phyloP scores from a whole-genome alignment of 2,888 invertebrate genomes.

The Nomada ruficornis region DNA sequence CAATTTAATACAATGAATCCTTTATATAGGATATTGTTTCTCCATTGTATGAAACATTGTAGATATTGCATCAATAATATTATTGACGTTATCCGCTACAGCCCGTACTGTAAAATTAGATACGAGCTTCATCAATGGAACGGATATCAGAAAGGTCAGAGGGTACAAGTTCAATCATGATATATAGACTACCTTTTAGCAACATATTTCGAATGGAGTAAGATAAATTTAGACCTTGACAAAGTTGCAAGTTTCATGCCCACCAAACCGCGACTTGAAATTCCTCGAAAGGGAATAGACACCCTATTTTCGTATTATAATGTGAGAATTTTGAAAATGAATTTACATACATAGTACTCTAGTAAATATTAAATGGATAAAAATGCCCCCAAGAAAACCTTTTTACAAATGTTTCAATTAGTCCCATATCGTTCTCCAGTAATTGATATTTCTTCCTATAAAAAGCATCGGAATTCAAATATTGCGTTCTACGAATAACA shows the following conservation, averaged over 20 bases:
- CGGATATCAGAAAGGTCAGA: slow-evolving; percentile 53
- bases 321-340: background rate
- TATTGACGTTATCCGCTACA: slow-evolving; percentile 12
- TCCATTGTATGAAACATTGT: background rate
- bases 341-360: background rate
- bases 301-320: too few species aligned
- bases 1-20: background rate
- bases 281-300: background rate
- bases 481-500: slow-evolving; percentile 46
- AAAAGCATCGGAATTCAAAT: slow-evolving; percentile 10
- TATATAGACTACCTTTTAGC: slow-evolving; percentile 30
- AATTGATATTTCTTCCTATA: background rate
- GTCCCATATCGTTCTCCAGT: background rate
- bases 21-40: background rate
- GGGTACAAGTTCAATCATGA: slow-evolving; percentile 20
- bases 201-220: background rate
- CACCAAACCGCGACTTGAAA: background rate
- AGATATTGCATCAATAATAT: slow-evolving; percentile 10
- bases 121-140: slow-evolving; percentile 43
- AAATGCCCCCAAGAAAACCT: background rate
- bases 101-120: slow-evolving; percentile 49
- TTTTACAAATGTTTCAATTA: background rate
- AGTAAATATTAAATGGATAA: background rate
- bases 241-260: background rate
- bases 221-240: background rate